A percentile compares a stretch with the other conserved stretches of the same genome.
Evolutionary conservation across 2,113 vertebrate species (phyloP).

Genomic region (Rhodinocichla rosea): DNA sequence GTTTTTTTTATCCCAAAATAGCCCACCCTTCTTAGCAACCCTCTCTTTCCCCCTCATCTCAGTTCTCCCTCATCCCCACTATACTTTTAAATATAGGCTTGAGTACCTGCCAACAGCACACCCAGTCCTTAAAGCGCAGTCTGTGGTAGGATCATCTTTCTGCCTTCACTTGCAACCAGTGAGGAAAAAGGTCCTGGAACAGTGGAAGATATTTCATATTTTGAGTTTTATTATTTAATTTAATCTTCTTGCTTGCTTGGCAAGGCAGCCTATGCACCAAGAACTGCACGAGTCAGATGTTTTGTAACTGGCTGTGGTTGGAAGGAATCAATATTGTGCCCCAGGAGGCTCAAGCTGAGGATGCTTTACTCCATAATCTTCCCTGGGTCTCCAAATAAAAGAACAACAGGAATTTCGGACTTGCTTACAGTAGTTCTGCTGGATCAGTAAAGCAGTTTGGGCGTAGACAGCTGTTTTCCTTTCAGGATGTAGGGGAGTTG

Average conservation of each 20-base stretch:
- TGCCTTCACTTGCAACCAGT: not conserved
- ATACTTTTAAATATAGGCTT: conserved; percentile 1
- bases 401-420: not conserved
- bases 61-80: not conserved
- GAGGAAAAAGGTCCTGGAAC: conserved; percentile 4
- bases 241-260: conserved; percentile 42
- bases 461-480: conserved; percentile 27
- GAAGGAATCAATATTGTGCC: conserved; percentile 19
- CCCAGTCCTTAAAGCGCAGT: not conserved
- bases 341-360: not conserved
- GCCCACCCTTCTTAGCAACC: not conserved
- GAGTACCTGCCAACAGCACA: conserved; percentile 12
- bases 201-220: conserved; percentile 7
- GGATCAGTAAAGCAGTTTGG: not conserved
- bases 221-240: conserved; percentile 36
- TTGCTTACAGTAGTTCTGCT: conserved; percentile 36
- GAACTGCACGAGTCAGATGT: conserved; percentile 33
- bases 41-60: not conserved
- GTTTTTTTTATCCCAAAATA: not conserved
- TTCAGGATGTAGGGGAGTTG: conserved; percentile 48
- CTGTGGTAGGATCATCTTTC: conserved; percentile 25
- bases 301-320: conserved; percentile 18
- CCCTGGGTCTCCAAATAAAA: conserved; percentile 37
- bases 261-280: conserved; percentile 8
- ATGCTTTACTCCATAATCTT: conserved; percentile 4